phyloP scores from a whole-genome alignment of 2,888 invertebrate species.

The Hirtodrosophila confusa region DNA sequence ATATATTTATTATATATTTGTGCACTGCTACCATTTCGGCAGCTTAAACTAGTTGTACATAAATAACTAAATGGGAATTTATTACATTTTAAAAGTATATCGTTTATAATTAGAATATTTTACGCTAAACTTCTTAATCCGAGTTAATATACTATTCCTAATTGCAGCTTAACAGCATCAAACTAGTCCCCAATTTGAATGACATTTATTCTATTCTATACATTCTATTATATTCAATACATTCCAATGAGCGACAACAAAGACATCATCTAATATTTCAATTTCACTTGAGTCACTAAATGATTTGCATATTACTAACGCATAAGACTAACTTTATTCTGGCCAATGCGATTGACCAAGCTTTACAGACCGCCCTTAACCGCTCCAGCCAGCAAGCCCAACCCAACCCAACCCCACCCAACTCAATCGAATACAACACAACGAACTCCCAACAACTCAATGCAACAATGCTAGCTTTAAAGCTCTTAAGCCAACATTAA shows the following conservation, averaged over 20 bases:
- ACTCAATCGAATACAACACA: slow-evolving; percentile 24
- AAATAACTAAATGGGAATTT: too few relatives aligned
- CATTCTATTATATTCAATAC: too few relatives aligned
- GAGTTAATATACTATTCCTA: too few relatives aligned
- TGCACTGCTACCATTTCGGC: too few relatives aligned
- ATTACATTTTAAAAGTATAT: too few relatives aligned
- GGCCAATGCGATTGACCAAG: slow-evolving; percentile 43
- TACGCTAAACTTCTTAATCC: too few relatives aligned
- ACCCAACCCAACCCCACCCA: slow-evolving; percentile 22
- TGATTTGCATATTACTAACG: slow-evolving; percentile 49
- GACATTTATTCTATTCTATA: too few relatives aligned
- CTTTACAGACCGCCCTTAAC: slow-evolving; percentile 22
- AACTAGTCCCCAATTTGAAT: too few relatives aligned
- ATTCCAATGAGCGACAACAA: neutral
- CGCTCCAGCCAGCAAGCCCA: slow-evolving; percentile 8
- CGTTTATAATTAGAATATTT: too few relatives aligned
- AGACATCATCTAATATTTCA: slow-evolving; percentile 2
- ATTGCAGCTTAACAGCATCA: too few relatives aligned
- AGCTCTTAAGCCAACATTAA: slow-evolving; percentile 84
- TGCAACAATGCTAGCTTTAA: slow-evolving; percentile 81
- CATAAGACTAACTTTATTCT: slow-evolving; percentile 19
- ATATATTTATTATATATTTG: too few relatives aligned
- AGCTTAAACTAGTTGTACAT: too few relatives aligned
- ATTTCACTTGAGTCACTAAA: slow-evolving; percentile 36
- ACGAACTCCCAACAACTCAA: slow-evolving; percentile 50